Evolutionary conservation across 2,888 invertebrate genomes (phyloP), one percentile per base, ranked within the genome.

Genomic region (Pristionchus arcanus): DNA sequence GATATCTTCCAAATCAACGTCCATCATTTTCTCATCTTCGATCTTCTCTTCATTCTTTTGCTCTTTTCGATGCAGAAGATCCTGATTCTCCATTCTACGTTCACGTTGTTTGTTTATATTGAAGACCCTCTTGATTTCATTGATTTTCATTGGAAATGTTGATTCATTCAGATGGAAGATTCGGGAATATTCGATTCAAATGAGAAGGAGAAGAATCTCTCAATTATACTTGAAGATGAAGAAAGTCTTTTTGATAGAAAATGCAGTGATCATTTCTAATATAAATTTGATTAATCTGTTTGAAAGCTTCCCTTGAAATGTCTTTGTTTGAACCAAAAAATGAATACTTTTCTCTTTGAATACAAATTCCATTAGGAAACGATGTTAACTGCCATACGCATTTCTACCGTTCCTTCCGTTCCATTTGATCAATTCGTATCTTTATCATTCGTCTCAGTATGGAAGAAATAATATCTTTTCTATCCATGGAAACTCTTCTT

Each of bases 21-120:
- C 87, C 87, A 2, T 31, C 87, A 7, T 87, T 87, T 31, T 53
- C 68, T 25, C 71, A 87, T 42, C 31, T 87, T n/a, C 37, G 87
- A 16, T n/a, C 19, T 74, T 31, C 71, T 25, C 55, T 87, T 13
- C 68, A 68, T 25, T 49, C 87, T 49, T 31, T 87, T 4, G 87
- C 87, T 53, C 68, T 68, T 16, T 25, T n/a, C 13, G 87, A 87
- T 31, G 87, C 87, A 68, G 74, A 87, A 21, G 87, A 87, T 74
- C 28, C 87, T 4, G 53, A 59, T 28, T 71, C 87, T 49, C 71
- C 87, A 9, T 87, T 87, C 74, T 87, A 53, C 37, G 87, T 87
- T 28, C 34, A 87, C 21, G 74, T 87, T 21, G 86, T 59, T 59
- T 34, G 86, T 68, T 25, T 9, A 49, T 49, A 49, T 49, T 49